phyloP scores from a whole-genome alignment of 2,888 invertebrate species.

The Mythimna loreyi region DNA sequence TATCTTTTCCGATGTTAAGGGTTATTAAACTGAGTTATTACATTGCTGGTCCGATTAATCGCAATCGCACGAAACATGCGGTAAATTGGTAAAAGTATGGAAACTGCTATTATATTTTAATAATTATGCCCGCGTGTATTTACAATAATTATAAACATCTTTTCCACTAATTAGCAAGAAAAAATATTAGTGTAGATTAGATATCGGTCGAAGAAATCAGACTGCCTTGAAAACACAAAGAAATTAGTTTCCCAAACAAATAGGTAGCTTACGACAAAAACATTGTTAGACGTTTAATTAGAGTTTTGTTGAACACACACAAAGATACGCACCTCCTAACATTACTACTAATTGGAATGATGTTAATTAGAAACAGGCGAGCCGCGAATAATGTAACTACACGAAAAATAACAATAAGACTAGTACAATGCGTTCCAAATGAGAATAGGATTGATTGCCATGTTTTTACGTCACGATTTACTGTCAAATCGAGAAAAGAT shows the following conservation, averaged over 20 bases:
- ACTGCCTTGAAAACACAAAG: constrained; percentile 17
- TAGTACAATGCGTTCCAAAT: too few relatives aligned
- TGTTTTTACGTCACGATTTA: too few relatives aligned
- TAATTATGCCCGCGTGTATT: background rate
- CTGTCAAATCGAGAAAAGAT: too few relatives aligned
- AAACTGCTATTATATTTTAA: background rate
- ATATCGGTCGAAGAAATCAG: constrained; percentile 7
- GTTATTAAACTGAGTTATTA: background rate
- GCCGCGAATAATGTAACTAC: constrained; percentile 20
- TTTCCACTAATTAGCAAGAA: background rate
- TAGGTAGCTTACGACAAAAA: background rate
- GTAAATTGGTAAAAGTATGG: background rate
- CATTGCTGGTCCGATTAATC: background rate
- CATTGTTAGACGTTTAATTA: constrained; percentile 45
- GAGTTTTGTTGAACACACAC: constrained; percentile 30
- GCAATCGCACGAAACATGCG: background rate
- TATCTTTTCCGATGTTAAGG: background rate
- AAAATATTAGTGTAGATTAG: background rate
- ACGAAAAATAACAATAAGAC: background rate
- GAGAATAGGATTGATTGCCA: too few relatives aligned
- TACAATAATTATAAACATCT: background rate
- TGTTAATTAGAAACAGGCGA: constrained; percentile 45
- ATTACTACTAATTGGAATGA: constrained; percentile 48
- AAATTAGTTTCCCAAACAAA: constrained; percentile 14
- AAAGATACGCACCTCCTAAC: constrained; percentile 5